Base-by-base conservation (phyloP, 2,797 vertebrate species). In the Eulemur coronatus region DNA sequence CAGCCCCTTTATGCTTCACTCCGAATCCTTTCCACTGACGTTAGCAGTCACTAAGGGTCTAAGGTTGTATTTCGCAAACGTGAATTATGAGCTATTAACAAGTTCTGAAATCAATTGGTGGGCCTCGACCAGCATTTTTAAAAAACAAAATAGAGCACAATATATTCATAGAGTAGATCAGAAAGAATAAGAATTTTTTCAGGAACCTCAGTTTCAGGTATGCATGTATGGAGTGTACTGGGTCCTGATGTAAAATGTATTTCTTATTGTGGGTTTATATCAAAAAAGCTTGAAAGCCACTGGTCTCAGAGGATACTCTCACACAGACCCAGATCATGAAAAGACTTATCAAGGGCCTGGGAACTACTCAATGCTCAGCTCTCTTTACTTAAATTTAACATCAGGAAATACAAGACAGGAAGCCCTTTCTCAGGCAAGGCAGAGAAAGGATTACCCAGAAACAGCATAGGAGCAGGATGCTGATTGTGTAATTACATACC, bases 401-500 rank as follows among this genome's bases (percentile, higher is more conserved):
- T 52, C 84, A 72, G 84, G 94, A 93, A 96, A 95, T 65, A 81
- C 9, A 70, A 93, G 86, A 86, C 93, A 97, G 96, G 97, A 96
- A 97, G 95, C 76, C 70, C 35, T 89, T 91, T 96, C 69, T 69
- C 76, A 92, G 89, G 59, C 43, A 84, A 89, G 65, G 85, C 80
- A 97, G 81, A 91, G 79, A 84, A 90, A 88, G 96, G 81, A 90
- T 95, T 79, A 88, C 81, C 94, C 73, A 85, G 96, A 97, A 95
- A 95, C 91, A 90, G 97, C 95, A 92, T 4, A 96, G 92, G 92
- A 96, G 94, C 82, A 95, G 84, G 87, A 63, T 69, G 89, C 84
- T 97, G 98, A 98, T 97, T 98, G 84, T 91, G 76, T 98, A 97
- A 98, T 98, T 97, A 96, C 48, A 96, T 2, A 96, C 93, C 96